phyloP scores from a whole-genome alignment of 2,888 invertebrate species.

The Polia nebulosa region DNA sequence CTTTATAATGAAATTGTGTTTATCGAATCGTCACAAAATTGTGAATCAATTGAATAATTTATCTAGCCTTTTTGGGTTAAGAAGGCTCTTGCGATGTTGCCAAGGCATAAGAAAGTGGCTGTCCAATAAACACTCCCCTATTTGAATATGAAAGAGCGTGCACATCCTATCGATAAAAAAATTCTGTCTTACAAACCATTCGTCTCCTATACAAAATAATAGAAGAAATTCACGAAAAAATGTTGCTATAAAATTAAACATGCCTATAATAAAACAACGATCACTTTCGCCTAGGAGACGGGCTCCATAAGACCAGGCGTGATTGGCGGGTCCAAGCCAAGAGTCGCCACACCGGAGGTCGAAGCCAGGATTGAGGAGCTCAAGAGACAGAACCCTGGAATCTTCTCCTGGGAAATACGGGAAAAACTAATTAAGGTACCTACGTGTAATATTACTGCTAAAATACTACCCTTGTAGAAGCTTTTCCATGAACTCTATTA shows the following conservation, averaged over 20 bases:
- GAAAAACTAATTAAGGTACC: conserved; percentile 96
- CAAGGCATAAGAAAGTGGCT: background rate
- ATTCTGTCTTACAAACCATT: background rate
- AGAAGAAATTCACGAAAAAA: conserved; percentile 11
- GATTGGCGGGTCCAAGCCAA: conserved; percentile 98
- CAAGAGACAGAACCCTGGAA: conserved; percentile 97
- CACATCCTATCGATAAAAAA: background rate
- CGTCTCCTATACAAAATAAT: conserved; percentile 3
- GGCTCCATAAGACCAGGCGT: conserved; percentile 98
- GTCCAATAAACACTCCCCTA: conserved; percentile 4
- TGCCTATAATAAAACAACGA: conserved; percentile 63
- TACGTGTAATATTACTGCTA: conserved; percentile 3
- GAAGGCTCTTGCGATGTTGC: conserved; percentile 8
- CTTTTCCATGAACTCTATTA: background rate
- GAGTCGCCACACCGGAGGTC: conserved; percentile 98
- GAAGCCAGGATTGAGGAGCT: conserved; percentile 97
- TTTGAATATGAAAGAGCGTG: conserved; percentile 15
- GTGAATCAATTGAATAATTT: conserved; percentile 25
- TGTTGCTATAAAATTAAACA: conserved; percentile 45
- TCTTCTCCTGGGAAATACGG: conserved; percentile 98
- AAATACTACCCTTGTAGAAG: background rate
- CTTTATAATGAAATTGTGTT: conserved; percentile 26
- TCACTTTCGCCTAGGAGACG: conserved; percentile 93
- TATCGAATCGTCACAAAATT: conserved; percentile 26
- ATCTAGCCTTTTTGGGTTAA: conserved; percentile 2